Percentiles rank a stretch among this genome's conserved stretches.
These are phyloP conservation scores for Rhodophaea formosa DNA, from an alignment of 2,888 invertebrate species.

Conservation along the genomic window DNA sequence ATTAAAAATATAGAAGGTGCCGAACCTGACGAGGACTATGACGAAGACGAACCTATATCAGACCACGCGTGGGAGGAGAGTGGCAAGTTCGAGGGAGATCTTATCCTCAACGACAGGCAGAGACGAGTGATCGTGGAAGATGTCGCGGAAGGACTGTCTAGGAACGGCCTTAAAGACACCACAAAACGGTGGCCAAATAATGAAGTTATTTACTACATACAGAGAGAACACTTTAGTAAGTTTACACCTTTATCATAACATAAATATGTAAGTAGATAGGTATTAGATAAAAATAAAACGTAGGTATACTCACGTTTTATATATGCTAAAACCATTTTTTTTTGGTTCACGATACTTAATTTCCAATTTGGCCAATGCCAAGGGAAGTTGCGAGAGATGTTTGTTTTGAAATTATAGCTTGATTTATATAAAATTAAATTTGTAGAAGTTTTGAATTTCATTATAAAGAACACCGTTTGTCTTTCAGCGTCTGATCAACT, in stretches of 20 bases:
- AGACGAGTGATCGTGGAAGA: slow-evolving; percentile 65
- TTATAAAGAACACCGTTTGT: not conserved
- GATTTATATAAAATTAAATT: too few species aligned
- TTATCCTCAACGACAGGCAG: slow-evolving; percentile 71
- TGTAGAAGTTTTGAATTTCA: not conserved
- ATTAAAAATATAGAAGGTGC: slow-evolving; percentile 43
- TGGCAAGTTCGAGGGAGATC: slow-evolving; percentile 78
- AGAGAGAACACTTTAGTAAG: slow-evolving; percentile 73
- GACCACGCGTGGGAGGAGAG: slow-evolving; percentile 77
- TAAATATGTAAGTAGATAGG: too few species aligned
- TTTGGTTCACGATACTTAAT: too few species aligned
- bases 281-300: too few species aligned
- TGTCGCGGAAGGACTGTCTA: slow-evolving; percentile 66
- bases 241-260: slow-evolving; percentile 23
- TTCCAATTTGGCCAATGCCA: too few species aligned
- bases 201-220: slow-evolving; percentile 70
- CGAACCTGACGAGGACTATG: slow-evolving; percentile 49
- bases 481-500: slow-evolving; percentile 67
- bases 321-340: too few species aligned
- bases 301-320: too few species aligned
- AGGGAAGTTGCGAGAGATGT: too few species aligned
- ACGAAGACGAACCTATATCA: slow-evolving; percentile 56
- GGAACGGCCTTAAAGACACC: slow-evolving; percentile 68
- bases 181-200: slow-evolving; percentile 74
- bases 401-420: too few species aligned